A percentile compares a stretch with the other conserved stretches of the same genome.
Evolutionary conservation across 2,113 vertebrate genomes (phyloP).

Genomic region (Heterotilapia buettikoferi): DNA sequence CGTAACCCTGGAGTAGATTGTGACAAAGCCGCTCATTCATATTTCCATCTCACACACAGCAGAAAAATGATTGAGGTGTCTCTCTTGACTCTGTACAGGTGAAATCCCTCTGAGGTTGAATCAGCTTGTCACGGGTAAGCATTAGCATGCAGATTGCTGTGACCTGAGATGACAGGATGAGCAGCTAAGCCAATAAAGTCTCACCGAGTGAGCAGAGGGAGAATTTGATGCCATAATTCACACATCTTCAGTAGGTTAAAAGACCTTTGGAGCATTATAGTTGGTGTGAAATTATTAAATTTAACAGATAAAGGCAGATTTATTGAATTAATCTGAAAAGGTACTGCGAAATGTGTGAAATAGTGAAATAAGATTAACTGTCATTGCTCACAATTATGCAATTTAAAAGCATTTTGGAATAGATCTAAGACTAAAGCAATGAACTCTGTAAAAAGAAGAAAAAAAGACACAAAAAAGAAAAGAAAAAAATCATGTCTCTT

Average conservation of each 20-base stretch:
- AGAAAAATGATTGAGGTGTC: neutral
- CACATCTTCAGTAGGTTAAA: neutral
- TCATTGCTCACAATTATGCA: neutral
- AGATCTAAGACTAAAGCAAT: neutral
- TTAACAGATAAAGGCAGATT: neutral
- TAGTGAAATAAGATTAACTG: neutral
- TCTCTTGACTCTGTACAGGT: neutral
- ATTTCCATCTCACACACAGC: neutral
- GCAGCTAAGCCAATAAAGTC: neutral
- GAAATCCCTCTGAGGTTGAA: neutral
- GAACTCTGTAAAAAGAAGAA: neutral
- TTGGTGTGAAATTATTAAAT: neutral
- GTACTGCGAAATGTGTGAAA: neutral
- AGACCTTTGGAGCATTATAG: neutral
- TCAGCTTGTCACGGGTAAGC: neutral
- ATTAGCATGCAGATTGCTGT: neutral
- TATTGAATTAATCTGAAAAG: neutral
- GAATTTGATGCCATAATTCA: neutral
- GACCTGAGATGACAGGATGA: neutral
- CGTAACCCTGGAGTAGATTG: neutral
- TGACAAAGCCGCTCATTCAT: neutral
- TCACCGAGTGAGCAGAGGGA: neutral
- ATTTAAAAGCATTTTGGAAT: neutral
- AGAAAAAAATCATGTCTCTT: neutral
- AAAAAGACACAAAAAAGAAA: neutral